Conservation (phyloP, 2,888 invertebrate genomes). For the Nomada flava region DNA sequence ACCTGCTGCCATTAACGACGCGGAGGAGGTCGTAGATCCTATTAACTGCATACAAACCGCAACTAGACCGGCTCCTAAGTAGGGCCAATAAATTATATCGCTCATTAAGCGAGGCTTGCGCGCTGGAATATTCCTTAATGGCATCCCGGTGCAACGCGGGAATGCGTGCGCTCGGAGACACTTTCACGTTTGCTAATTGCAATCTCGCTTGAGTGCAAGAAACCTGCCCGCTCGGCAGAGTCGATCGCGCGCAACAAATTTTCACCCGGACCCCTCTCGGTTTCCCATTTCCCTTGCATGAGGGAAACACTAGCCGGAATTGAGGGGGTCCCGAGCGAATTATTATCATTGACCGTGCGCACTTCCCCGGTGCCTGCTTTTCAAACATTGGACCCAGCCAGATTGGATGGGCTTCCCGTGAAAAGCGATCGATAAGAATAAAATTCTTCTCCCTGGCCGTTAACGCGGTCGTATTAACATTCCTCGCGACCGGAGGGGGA, state of each 20-base stretch:
- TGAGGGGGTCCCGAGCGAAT: slow-evolving; percentile 20
- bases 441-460: not conserved
- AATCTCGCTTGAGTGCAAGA: slow-evolving; percentile 64
- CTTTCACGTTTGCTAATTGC: slow-evolving; percentile 66
- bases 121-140: slow-evolving; percentile 75
- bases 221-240: slow-evolving; percentile 9
- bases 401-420: slow-evolving; percentile 33
- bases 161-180: slow-evolving; percentile 63
- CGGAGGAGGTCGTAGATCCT: slow-evolving; percentile 67
- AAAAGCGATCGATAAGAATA: slow-evolving; percentile 19
- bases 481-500: not conserved
- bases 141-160: slow-evolving; percentile 60
- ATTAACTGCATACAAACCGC: slow-evolving; percentile 69
- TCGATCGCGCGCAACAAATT: slow-evolving; percentile 2
- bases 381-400: slow-evolving; percentile 15
- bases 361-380: not conserved
- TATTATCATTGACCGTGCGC: slow-evolving; percentile 27
- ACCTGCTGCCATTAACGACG: slow-evolving; percentile 63
- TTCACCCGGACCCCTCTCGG: slow-evolving; percentile 14
- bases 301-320: slow-evolving; percentile 39
- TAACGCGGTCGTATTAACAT: slow-evolving; percentile 11
- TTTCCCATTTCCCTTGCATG: slow-evolving; percentile 39
- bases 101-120: slow-evolving; percentile 72
- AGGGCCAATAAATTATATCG: slow-evolving; percentile 76
- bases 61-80: slow-evolving; percentile 67